Evolutionary conservation across 2,113 vertebrate species (phyloP), one percentile per base, ranked within the genome.

Genomic region (Phyllostomus discolor): DNA sequence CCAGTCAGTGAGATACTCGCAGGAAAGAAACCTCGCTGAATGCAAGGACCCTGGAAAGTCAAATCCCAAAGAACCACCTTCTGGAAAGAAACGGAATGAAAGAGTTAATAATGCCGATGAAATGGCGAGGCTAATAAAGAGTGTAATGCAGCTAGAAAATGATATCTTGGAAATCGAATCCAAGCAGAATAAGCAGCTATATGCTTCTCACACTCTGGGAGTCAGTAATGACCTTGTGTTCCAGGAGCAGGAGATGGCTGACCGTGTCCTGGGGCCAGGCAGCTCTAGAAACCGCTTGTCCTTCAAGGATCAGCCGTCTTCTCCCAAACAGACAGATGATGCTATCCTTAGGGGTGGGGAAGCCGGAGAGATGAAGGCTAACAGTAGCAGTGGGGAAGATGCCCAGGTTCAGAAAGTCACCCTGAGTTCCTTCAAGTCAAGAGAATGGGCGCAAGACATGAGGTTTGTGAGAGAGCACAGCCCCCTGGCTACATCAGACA

Each of bases 161-260:
- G 95, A 83, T 91, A 94, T 96, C 69, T 59, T 98, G 85, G 97
- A 98, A 98, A 97, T 97, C 1, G 98, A 98, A 96, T 96, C 96
- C 70, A 96, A 72, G 54, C 94, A 98, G 54, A 93, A 8, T 72
- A 95, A 93, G 96, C 94, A 16, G 54, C 96, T 92, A 24, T 88
- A 38, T 78, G 90, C 94, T 85, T 95, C 81, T 31, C 14, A 70
- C 24, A 46, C 9, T 88, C 22, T 15, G 16, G 35, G 95, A 83
- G 54, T 84, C n/a, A 72, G 95, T 84, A 78, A 91, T 35, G 43
- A 95, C 76, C 69, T 57, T 84, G 88, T 92, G 70, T 88, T 95
- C 24, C 93, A 28, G 66, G 89, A 66, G 72, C 95, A 96, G 73
- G 95, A 98, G 97, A 95, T 17, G 41, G 26, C 62, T 28, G 16